Conservation (phyloP, 1,140 invertebrate genomes). For the Delia radicum region DNA sequence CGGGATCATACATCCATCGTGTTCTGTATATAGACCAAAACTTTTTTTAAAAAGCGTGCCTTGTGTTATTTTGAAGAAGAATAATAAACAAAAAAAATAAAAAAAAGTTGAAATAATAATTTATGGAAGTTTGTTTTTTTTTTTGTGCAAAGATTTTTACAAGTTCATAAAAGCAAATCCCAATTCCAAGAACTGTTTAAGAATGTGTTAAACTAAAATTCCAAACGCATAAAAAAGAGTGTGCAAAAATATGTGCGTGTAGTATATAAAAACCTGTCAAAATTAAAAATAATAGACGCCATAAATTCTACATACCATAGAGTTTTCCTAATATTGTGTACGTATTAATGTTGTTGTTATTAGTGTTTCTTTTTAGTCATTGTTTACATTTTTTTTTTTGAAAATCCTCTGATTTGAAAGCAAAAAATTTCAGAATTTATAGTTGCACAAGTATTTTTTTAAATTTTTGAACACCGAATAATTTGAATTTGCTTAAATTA, state of each 20-base stretch:
- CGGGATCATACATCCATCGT: not conserved
- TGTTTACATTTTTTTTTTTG: no score
- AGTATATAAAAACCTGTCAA: no score
- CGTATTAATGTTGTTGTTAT: no score
- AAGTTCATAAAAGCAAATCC: not conserved
- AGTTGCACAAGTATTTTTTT: not conserved
- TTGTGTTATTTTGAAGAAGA: not conserved
- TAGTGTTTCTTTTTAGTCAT: no score
- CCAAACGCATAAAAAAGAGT: no score
- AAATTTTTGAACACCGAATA: not conserved
- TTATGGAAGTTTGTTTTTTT: conserved; percentile 1
- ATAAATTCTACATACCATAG: no score
- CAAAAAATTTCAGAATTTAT: not conserved
- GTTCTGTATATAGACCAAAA: not conserved
- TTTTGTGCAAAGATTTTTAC: not conserved
- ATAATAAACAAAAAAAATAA: not conserved
- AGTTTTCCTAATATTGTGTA: no score
- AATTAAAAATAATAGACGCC: no score
- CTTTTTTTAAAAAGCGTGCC: conserved; percentile 10
- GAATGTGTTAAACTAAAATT: not conserved
- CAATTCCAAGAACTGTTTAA: not conserved
- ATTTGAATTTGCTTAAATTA: not conserved
- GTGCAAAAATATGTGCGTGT: not conserved
- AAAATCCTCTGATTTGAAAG: no score
- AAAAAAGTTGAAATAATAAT: not conserved